These are phyloP conservation scores for Emydoidea blandingii DNA, from an alignment of 2,797 vertebrate species.

Conservation along the genomic window DNA sequence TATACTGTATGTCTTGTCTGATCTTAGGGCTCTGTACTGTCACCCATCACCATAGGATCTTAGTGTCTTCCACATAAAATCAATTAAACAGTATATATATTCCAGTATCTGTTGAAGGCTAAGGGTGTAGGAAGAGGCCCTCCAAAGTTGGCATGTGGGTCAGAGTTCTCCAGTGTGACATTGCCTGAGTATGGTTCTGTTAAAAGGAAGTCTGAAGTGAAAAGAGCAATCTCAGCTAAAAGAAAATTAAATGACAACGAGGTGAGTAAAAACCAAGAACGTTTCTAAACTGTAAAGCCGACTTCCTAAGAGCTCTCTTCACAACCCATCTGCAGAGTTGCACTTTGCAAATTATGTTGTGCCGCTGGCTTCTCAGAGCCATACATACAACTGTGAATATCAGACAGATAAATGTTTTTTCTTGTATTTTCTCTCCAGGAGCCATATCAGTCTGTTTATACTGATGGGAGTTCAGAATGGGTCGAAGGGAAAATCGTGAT, in stretches of 20 bases:
- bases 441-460: neutral
- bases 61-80: neutral
- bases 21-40: neutral
- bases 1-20: neutral
- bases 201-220: neutral
- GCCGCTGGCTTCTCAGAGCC: neutral
- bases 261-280: neutral
- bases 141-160: neutral
- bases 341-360: neutral
- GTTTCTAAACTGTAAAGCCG: neutral
- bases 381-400: fast-evolving
- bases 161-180: neutral
- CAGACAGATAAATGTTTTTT: neutral
- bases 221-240: neutral
- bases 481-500: constrained; percentile 21
- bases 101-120: neutral
- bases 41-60: neutral
- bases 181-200: neutral
- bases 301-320: neutral
- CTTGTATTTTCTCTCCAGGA: constrained; percentile 9
- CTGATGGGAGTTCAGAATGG: constrained; percentile 10
- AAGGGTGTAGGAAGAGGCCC: neutral
- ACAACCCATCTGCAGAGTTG: neutral
- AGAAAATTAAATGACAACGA: neutral
- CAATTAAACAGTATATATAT: fast-evolving